Percentiles rank a stretch among this genome's conserved stretches.
These are phyloP conservation scores for Amphiura filiformis DNA, from an alignment of 35 echinoderm and acorn worm genomes.

Conservation along the genomic window DNA sequence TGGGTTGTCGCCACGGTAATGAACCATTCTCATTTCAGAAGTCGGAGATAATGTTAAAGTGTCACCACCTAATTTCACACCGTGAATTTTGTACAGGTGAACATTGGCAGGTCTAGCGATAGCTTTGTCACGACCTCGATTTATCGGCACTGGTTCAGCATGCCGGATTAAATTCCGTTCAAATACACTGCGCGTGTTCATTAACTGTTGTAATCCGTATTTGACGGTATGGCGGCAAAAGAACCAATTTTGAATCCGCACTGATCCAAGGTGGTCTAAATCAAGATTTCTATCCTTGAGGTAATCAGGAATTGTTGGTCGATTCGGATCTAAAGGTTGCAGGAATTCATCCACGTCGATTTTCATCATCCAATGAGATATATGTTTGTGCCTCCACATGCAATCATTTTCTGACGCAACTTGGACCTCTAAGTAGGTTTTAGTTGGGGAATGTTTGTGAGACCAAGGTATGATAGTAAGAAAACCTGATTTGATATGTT, in stretches of 20 bases:
- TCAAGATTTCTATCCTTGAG: neutral
- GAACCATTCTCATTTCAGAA: slow-evolving; percentile 79
- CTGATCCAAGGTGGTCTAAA: slow-evolving; percentile 5
- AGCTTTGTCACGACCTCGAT: slow-evolving; percentile 82
- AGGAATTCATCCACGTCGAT: slow-evolving; percentile 80
- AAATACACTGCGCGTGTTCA: slow-evolving; percentile 32
- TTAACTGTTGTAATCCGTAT: slow-evolving; percentile 16
- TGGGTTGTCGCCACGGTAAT: slow-evolving; percentile 83
- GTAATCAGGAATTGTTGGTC: slow-evolving; percentile 50
- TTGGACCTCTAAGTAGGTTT: slow-evolving; percentile 82
- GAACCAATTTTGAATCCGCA: slow-evolving; percentile 58
- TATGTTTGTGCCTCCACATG: slow-evolving; percentile 59
- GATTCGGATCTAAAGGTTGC: slow-evolving; percentile 67
- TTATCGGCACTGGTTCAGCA: slow-evolving; percentile 43
- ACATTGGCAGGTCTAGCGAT: slow-evolving; percentile 66
- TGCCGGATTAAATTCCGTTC: slow-evolving; percentile 60
- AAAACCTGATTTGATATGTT: slow-evolving; percentile 44
- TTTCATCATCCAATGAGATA: slow-evolving; percentile 68
- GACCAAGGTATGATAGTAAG: slow-evolving; percentile 76
- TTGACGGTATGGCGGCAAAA: slow-evolving; percentile 38
- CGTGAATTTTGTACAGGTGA: slow-evolving; percentile 91
- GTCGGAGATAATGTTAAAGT: slow-evolving; percentile 50
- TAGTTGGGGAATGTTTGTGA: slow-evolving; percentile 53
- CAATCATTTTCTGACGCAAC: slow-evolving; percentile 79
- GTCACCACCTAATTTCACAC: slow-evolving; percentile 70